phyloP scores from a whole-genome alignment of 2,113 vertebrate genomes.

The Dasypus novemcinctus region DNA sequence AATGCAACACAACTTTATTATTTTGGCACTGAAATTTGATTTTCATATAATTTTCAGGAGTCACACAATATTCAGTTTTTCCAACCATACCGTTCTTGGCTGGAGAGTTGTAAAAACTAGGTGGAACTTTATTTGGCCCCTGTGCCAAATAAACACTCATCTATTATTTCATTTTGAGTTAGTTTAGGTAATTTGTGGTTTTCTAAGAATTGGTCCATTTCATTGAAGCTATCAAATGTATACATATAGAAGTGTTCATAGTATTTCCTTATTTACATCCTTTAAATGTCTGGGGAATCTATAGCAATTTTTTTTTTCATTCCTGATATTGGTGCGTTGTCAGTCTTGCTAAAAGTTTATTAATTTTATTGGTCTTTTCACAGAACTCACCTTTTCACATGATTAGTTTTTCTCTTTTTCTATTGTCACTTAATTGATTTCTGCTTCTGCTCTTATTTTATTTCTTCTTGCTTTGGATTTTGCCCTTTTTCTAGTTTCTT shows the following conservation, averaged over 20 bases:
- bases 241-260: background rate
- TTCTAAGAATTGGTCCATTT: background rate
- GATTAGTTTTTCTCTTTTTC: background rate
- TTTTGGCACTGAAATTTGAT: background rate
- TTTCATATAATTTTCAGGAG: background rate
- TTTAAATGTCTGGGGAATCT: background rate
- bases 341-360: background rate
- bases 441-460: background rate
- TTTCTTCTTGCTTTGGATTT: background rate
- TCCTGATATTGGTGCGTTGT: background rate
- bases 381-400: background rate
- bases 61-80: background rate
- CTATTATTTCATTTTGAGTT: background rate
- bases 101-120: background rate
- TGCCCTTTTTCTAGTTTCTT: background rate
- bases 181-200: background rate
- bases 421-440: background rate
- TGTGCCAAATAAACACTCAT: background rate
- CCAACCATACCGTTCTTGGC: background rate
- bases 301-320: background rate
- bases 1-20: background rate
- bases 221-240: background rate
- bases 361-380: background rate
- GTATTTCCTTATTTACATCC: background rate
- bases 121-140: background rate